These are phyloP conservation scores for Apodemia hepburni DNA, from an alignment of 2,888 invertebrate species.

Conservation along the genomic window DNA sequence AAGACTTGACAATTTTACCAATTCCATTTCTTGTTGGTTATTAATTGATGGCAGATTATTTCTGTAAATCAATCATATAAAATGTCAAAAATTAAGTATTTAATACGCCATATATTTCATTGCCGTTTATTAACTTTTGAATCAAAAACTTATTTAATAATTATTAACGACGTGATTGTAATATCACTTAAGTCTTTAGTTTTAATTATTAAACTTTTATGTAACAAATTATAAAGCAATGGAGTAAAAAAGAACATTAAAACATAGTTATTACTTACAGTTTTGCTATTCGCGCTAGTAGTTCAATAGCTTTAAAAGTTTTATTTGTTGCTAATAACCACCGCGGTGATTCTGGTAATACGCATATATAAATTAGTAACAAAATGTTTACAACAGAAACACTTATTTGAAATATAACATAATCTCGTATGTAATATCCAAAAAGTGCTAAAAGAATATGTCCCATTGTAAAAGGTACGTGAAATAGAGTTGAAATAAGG, in stretches of 20 bases:
- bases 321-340: constrained; percentile 86
- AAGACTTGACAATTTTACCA: constrained; percentile 40
- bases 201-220: background rate
- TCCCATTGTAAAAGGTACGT: constrained; percentile 84
- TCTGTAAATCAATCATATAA: constrained; percentile 43
- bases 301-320: constrained; percentile 77
- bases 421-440: constrained; percentile 83
- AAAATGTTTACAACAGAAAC: constrained; percentile 79
- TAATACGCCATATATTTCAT: too few relatives aligned
- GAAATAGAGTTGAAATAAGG: constrained; percentile 80
- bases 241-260: too few relatives aligned
- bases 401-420: constrained; percentile 82
- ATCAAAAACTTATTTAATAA: too few relatives aligned
- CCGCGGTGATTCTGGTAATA: constrained; percentile 88
- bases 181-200: background rate
- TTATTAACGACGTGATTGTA: too few relatives aligned
- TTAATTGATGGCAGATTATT: constrained; percentile 61
- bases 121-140: too few relatives aligned
- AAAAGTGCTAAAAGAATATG: constrained; percentile 81
- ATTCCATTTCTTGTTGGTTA: constrained; percentile 55
- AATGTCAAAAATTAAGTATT: background rate
- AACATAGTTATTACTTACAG: constrained; percentile 48
- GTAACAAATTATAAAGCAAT: background rate
- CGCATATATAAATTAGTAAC: constrained; percentile 83
- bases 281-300: constrained; percentile 84